Evolutionary conservation across 2,113 vertebrate species (phyloP).

Genomic region (Oenanthe melanoleuca): DNA sequence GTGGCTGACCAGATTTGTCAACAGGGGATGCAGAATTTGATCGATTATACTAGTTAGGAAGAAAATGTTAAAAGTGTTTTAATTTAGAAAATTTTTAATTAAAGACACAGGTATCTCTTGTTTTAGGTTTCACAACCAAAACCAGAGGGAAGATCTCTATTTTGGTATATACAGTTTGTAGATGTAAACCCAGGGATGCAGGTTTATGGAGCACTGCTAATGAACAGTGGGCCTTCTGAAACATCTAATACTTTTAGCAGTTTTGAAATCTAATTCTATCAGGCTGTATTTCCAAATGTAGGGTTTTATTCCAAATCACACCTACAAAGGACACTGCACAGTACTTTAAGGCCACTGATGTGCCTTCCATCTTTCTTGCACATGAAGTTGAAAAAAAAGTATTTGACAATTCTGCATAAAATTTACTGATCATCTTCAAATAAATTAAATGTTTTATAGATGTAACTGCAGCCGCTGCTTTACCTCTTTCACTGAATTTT

Average conservation of each 20-base stretch:
- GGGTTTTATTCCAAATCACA: neutral
- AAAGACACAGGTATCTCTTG: neutral
- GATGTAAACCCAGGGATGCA: neutral
- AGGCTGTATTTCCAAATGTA: neutral
- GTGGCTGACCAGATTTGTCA: constrained; percentile 77
- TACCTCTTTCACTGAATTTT: constrained; percentile 77
- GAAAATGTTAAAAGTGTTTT: neutral
- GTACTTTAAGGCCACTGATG: neutral
- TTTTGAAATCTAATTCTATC: neutral
- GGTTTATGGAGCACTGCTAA: neutral
- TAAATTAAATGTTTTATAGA: neutral
- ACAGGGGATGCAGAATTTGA: constrained; percentile 80
- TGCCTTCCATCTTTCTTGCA: neutral
- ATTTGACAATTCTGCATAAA: neutral
- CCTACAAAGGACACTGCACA: neutral
- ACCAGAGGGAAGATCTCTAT: neutral
- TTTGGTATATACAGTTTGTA: neutral
- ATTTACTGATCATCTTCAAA: neutral
- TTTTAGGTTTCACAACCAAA: neutral
- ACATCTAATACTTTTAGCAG: neutral
- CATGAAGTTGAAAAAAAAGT: neutral
- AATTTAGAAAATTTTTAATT: neutral
- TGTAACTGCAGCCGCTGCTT: neutral
- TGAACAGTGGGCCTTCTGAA: neutral
- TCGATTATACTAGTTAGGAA: constrained; percentile 60